Percentiles rank a stretch among this genome's conserved stretches.
These are phyloP conservation scores for Bathybates hornii DNA, from an alignment of 2,113 vertebrate species.

Conservation along the genomic window DNA sequence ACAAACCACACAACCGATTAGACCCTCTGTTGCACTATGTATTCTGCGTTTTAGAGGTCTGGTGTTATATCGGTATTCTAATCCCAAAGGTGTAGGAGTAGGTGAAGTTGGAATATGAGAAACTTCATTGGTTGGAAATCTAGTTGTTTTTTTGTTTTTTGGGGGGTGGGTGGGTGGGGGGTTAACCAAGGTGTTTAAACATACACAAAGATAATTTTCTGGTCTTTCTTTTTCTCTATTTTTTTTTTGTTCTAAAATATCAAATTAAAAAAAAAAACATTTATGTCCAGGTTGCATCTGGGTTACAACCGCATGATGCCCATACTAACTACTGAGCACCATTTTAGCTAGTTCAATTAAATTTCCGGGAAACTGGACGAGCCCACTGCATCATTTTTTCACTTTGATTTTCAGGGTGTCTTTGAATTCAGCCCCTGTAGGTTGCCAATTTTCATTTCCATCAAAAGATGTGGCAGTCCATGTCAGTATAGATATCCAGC, in stretches of 20 bases:
- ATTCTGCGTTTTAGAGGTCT: neutral
- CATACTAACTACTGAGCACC: neutral
- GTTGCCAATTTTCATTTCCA: neutral
- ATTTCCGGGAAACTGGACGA: neutral
- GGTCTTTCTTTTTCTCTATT: neutral
- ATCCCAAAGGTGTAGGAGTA: neutral
- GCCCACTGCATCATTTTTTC: neutral
- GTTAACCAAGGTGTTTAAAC: neutral
- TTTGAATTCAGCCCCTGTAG: neutral
- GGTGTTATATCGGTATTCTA: neutral
- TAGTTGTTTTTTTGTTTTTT: accelerated
- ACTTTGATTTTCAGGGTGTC: neutral
- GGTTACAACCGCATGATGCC: neutral
- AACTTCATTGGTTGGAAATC: neutral
- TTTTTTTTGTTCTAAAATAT: neutral
- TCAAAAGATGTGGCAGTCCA: neutral
- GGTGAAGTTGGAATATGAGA: neutral
- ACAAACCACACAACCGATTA: conserved; percentile 12
- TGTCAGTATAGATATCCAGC: neutral
- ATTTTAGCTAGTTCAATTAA: neutral
- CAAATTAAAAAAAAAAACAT: neutral
- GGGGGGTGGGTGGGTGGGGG: accelerated
- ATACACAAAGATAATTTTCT: neutral
- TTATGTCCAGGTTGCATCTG: neutral
- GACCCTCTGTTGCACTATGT: neutral